Conservation (phyloP, 2,113 vertebrate genomes). For the Coreoperca whiteheadi region DNA sequence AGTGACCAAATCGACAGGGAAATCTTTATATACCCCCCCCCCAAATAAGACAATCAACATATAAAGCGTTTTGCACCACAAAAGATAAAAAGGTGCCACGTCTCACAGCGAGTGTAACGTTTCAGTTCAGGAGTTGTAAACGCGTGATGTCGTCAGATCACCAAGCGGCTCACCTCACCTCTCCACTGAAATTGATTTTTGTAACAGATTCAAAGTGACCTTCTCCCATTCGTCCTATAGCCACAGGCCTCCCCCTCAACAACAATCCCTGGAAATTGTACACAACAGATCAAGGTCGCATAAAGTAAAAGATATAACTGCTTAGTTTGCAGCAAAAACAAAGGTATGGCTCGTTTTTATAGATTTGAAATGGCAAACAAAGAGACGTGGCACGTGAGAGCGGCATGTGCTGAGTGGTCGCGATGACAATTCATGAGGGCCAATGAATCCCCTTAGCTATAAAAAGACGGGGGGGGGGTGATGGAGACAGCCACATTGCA, state of each 20-base stretch:
- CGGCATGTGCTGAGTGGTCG: not conserved
- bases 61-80: constrained; percentile 27
- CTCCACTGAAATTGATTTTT: constrained; percentile 51
- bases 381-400: not conserved
- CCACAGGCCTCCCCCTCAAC: not conserved
- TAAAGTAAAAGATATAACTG: not conserved
- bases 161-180: constrained; percentile 25
- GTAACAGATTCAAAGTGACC: constrained; percentile 63
- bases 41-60: constrained; percentile 13
- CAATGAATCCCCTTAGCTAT: constrained; percentile 19
- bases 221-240: constrained; percentile 16
- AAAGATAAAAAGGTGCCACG: constrained; percentile 14
- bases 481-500: constrained; percentile 14
- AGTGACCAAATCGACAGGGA: not conserved
- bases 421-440: not conserved
- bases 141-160: constrained; percentile 6
- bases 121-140: constrained; percentile 1
- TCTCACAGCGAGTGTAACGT: constrained; percentile 18
- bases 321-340: not conserved
- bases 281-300: constrained; percentile 12
- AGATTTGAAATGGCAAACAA: constrained; percentile 1
- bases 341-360: constrained; percentile 25
- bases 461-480: constrained; percentile 12
- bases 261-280: constrained; percentile 3
- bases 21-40: not conserved